Percentiles rank a stretch among this genome's conserved stretches.
phyloP scores from a whole-genome alignment of 2,888 invertebrate genomes.

The Orchesella flavescens region DNA sequence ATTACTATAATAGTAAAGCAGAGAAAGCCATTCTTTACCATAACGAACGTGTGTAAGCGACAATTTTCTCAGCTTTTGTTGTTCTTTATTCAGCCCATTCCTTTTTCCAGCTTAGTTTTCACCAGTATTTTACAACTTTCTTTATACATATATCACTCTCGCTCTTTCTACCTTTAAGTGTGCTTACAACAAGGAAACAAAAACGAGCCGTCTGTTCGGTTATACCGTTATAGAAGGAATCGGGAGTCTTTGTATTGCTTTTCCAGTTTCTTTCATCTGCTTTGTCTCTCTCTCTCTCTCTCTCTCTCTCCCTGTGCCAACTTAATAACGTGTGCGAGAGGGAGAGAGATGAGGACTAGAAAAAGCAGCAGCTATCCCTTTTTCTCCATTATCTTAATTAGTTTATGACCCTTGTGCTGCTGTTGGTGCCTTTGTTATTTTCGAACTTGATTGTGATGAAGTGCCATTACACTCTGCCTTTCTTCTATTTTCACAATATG shows the following conservation, averaged over 20 bases:
- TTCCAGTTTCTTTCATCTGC: conserved; percentile 12
- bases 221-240: not conserved
- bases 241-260: not conserved
- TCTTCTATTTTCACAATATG: not conserved
- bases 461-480: conserved; percentile 2
- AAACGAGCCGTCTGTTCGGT: not conserved
- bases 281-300: not conserved
- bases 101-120: not conserved
- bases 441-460: conserved; percentile 15
- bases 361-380: conserved; percentile 14
- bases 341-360: not conserved
- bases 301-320: not conserved
- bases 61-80: not conserved
- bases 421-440: not conserved
- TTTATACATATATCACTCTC: not conserved
- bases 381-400: conserved; percentile 53
- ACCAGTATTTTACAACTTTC: not conserved
- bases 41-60: not conserved
- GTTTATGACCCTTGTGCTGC: conserved; percentile 33
- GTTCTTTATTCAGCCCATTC: not conserved
- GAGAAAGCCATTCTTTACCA: conserved; percentile 3
- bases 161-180: not conserved
- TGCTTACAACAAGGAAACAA: too few relatives aligned
- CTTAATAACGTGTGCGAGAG: not conserved
- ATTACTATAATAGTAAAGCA: too few relatives aligned